Base-by-base conservation (phyloP, 2,113 vertebrate genomes). In the Percopsis transmontana region DNA sequence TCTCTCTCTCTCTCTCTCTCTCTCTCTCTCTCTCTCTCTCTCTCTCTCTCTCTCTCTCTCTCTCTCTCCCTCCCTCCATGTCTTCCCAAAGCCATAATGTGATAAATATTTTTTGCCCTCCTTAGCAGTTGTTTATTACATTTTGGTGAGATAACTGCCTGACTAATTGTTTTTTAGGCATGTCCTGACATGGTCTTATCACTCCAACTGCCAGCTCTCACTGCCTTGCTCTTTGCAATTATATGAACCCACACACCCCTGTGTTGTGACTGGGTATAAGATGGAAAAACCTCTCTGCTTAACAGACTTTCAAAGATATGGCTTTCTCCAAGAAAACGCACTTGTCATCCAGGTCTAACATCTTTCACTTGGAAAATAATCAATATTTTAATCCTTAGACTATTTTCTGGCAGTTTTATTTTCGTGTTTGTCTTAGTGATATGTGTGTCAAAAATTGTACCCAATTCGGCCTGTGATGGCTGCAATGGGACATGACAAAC, bases 81-180 rank as follows among this genome's bases (percentile, higher is more conserved):
- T 85, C 77, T 77, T 85, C 72, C 65, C 68, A 76, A 77, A 87
- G 80, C 79, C 79, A 68, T 77, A 82, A 81, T 78, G 82, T 88
- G 79, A 84, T 77, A 85, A 85, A 84, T 84, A 75, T 81, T 81
- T 85, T 76, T 81, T 77, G 72, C 67, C 80, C 83, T 81, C 82
- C 77, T 77, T 78, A 82, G 75, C 77, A 81, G 79, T 80, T 68
- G 62, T 80, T 90, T 82, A 87, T 92, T 88, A 88, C 77, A 76
- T 57, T 87, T 86, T 82, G 82, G 77, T 76, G 81, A 73, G 81
- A 86, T 82, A 78, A 62, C 83, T 74, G 85, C 64, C 83, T 87
- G 81, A 79, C 82, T 86, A 82, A 89, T 87, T 77, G 27, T 84
- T 87, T 86, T 66, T 18, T 62, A 87, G 84, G 73, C 87, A 76